A percentile compares a stretch with the other conserved stretches of the same genome.
Conservation (phyloP, 2,797 vertebrate genomes). For the Sebastolobus altivelis region DNA sequence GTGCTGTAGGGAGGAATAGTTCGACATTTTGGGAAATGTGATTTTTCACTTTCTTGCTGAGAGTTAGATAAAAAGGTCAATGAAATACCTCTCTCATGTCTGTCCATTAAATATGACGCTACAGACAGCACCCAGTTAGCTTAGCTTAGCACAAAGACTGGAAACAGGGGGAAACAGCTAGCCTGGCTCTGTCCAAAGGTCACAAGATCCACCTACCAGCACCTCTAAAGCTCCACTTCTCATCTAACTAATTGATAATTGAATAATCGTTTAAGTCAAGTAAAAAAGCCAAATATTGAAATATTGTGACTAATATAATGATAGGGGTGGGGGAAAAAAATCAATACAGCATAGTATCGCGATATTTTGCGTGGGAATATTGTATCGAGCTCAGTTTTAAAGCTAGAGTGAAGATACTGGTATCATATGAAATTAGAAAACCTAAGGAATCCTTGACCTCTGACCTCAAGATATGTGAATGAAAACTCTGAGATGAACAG, state of each 20-base stretch:
- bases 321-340: neutral
- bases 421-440: too few species aligned
- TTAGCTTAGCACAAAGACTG: slow-evolving; percentile 3
- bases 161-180: neutral
- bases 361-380: too few species aligned
- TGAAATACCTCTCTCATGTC: neutral
- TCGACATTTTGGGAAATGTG: neutral
- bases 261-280: neutral
- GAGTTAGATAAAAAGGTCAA: neutral
- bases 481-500: too few species aligned
- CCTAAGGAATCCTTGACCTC: too few species aligned
- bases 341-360: too few species aligned
- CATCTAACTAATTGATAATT: neutral
- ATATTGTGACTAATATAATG: neutral
- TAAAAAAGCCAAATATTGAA: neutral
- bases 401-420: too few species aligned
- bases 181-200: neutral
- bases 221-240: neutral
- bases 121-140: neutral
- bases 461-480: too few species aligned
- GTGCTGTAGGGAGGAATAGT: neutral
- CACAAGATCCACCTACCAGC: neutral
- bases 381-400: too few species aligned
- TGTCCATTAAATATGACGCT: neutral
- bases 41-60: neutral